Evolutionary conservation across 1,140 invertebrate species (phyloP), one percentile per base, ranked within the genome.

Genomic region (Euschistus heros): DNA sequence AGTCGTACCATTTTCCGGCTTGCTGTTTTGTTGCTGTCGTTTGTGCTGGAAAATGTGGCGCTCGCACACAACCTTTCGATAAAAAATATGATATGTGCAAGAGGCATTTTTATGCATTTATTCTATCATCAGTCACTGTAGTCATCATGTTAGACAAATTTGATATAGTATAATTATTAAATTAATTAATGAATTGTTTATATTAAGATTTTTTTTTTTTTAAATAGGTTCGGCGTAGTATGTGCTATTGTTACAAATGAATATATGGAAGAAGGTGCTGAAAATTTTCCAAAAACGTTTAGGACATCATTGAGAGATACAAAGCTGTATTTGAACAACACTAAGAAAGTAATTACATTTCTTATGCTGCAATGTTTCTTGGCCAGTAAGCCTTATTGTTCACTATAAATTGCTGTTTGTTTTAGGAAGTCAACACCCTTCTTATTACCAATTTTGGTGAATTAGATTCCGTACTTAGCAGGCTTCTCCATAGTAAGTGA

Each of bases 1-100:
- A 15, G 69, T 85, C 61, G 77, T 87, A 70, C 86, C 86, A 14
- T 78, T 84, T 62, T 74, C 82, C 24, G 86, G 84, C 47, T 77
- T 83, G 54, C 89, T 91, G 76, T 92, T 90, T 74, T 94, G 90
- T 74, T 93, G 91, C 75, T 89, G 91, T 70, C 87, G 88, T 68
- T n/a, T 86, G 84, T 70, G 85, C 83, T 74, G 88, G 87, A 22
- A 83, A 82, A 66, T 91, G 86, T 75, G 88, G 84, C 33, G 86
- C 80, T 20, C 80, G 82, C 4, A 83, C 83, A 61, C 83, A 87
- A 66, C 85, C 85, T 6, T 89, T 87, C 75, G 90, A 91, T 75
- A 87, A 84, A 71, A 86, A 87, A 72, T 84, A 84, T 71, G 90
- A 92, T 76, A 83, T 84, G n/a, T 90, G 87, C 75, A 81, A 84